A percentile compares a stretch with the other conserved stretches of the same genome.
These are phyloP conservation scores for Lutjanus argentimaculatus DNA, from an alignment of 2,797 vertebrate species.

Conservation along the genomic window DNA sequence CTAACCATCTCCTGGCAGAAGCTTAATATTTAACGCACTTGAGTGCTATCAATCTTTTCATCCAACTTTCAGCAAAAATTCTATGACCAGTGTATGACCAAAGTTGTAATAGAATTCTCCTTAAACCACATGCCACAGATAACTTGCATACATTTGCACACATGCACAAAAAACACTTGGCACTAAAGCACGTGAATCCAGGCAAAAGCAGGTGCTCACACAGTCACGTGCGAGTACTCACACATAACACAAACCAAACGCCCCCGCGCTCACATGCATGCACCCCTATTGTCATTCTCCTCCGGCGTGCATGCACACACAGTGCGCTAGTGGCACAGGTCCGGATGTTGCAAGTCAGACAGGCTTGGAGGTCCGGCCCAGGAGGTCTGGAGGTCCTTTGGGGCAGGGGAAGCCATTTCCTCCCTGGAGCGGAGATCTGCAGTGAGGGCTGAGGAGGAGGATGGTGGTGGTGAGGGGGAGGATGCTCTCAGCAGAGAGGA, in stretches of 20 bases:
- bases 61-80: no score
- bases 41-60: not conserved
- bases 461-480: constrained; percentile 71
- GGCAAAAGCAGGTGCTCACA: constrained; percentile 65
- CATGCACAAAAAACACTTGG: constrained; percentile 24
- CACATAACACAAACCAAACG: constrained; percentile 51
- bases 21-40: not conserved
- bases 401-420: constrained; percentile 78
- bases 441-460: constrained; percentile 67
- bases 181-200: constrained; percentile 28
- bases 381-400: constrained; percentile 76
- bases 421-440: constrained; percentile 66
- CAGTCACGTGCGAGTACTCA: constrained; percentile 59
- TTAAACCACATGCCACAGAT: constrained; percentile 46
- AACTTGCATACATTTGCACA: constrained; percentile 46
- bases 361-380: constrained; percentile 72
- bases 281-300: constrained; percentile 49
- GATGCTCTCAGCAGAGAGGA: constrained; percentile 92
- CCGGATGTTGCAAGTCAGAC: constrained; percentile 68
- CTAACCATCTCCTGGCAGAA: not conserved
- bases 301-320: constrained; percentile 33
- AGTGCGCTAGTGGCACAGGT: constrained; percentile 37
- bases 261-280: constrained; percentile 49
- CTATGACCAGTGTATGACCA: not conserved
- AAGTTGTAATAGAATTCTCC: constrained; percentile 10